Conservation (phyloP, 2,797 vertebrate genomes). For the Spinus olivaceus region DNA sequence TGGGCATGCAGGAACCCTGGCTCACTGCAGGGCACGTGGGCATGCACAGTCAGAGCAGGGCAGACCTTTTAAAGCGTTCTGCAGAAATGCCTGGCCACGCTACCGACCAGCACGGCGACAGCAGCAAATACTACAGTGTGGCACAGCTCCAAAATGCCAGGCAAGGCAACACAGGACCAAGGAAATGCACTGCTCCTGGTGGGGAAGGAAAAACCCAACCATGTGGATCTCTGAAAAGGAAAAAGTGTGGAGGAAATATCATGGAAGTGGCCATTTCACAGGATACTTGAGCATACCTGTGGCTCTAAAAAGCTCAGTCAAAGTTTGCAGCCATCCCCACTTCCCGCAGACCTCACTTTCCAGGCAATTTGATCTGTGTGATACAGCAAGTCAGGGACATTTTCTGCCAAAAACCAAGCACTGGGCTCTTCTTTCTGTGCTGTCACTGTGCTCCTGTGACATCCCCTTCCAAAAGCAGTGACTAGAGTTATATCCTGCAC, state of each 20-base stretch:
- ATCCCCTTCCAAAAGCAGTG: not conserved
- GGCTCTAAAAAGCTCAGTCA: not conserved
- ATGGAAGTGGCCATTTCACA: not conserved
- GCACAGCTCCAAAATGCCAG: not conserved
- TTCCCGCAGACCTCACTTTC: fast-evolving
- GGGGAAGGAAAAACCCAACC: not conserved
- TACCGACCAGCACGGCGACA: fast-evolving
- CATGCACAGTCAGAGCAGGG: fast-evolving
- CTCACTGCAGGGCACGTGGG: fast-evolving
- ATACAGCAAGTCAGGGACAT: not conserved
- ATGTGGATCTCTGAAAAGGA: not conserved
- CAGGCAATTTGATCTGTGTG: not conserved
- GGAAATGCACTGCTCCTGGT: not conserved
- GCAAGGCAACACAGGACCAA: not conserved
- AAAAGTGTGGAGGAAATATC: not conserved
- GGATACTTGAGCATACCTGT: not conserved
- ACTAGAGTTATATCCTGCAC: not conserved
- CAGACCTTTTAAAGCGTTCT: fast-evolving
- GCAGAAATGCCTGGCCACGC: fast-evolving
- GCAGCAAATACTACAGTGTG: fast-evolving
- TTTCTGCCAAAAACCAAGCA: not conserved
- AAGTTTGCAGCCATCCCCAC: not conserved
- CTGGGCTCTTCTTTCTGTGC: not conserved
- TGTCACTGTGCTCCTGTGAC: not conserved
- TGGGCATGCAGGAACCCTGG: fast-evolving